Evolutionary conservation across 2,797 vertebrate genomes (phyloP).

Genomic region (Tauraco hartlaubi): DNA sequence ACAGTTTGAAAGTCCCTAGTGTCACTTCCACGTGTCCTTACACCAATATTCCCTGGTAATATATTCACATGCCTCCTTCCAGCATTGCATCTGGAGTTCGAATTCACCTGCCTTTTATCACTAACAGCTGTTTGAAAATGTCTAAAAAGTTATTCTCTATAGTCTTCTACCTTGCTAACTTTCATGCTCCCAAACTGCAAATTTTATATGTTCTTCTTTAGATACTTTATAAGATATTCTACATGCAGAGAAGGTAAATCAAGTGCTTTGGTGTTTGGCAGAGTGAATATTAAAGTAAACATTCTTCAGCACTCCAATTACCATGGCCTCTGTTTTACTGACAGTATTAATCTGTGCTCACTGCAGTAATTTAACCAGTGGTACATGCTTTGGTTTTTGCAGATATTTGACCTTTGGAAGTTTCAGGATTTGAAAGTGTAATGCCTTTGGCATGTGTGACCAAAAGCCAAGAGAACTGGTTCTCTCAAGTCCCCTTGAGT

Average conservation of each 20-base stretch:
- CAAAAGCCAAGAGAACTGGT: background rate
- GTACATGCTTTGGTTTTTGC: background rate
- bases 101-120: background rate
- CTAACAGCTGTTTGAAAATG: background rate
- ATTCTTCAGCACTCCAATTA: background rate
- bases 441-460: constrained; percentile 6
- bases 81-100: background rate
- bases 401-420: constrained; percentile 45
- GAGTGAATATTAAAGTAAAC: background rate
- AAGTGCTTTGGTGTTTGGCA: background rate
- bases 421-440: background rate
- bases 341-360: constrained; percentile 6
- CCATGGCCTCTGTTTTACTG: background rate
- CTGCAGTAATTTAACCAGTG: constrained; percentile 17
- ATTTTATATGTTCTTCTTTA: background rate
- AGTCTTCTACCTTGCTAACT: background rate
- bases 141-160: background rate
- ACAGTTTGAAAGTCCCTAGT: background rate
- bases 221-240: background rate
- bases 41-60: background rate
- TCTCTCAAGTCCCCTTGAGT: background rate
- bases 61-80: background rate
- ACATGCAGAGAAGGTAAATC: background rate
- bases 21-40: background rate
- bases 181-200: background rate